Percentiles rank a stretch among this genome's conserved stretches.
These are phyloP conservation scores for Drosophila siamana DNA, from an alignment of 2,888 invertebrate species.

Conservation along the genomic window DNA sequence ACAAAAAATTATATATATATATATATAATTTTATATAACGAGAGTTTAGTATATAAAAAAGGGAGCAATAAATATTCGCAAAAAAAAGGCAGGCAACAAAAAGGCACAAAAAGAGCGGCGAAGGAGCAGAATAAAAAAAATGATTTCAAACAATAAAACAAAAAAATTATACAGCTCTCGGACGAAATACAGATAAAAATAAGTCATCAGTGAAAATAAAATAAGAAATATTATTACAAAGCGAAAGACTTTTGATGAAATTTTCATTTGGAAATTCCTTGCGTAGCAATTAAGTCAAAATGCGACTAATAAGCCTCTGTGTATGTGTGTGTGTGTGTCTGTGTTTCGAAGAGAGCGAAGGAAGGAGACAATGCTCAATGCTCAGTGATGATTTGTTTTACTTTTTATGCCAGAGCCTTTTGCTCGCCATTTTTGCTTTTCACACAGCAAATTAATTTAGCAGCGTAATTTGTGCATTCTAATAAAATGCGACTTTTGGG, in stretches of 20 bases:
- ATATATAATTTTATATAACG: slow-evolving; percentile 8
- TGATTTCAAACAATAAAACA: slow-evolving; percentile 65
- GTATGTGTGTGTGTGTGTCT: slow-evolving; percentile 1
- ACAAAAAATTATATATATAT: slow-evolving; percentile 21
- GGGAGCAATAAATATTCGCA: slow-evolving; percentile 51
- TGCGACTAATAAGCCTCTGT: slow-evolving; percentile 29
- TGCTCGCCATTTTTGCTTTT: slow-evolving; percentile 27
- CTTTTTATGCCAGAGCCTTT: slow-evolving; percentile 11
- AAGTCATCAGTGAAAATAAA: slow-evolving; percentile 51
- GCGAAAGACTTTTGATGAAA: slow-evolving; percentile 71
- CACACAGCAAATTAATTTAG: slow-evolving; percentile 61
- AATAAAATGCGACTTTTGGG: slow-evolving; percentile 30
- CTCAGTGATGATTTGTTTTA: slow-evolving; percentile 31
- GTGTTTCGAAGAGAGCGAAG: no score
- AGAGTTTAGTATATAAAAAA: slow-evolving; percentile 3
- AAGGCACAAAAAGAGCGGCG: slow-evolving; percentile 23
- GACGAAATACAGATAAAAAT: slow-evolving; percentile 47
- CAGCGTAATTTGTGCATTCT: slow-evolving; percentile 55
- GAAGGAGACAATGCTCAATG: slow-evolving; percentile 11
- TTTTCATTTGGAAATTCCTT: slow-evolving; percentile 76
- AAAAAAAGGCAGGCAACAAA: slow-evolving; percentile 32
- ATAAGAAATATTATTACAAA: slow-evolving; percentile 47
- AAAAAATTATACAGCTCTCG: slow-evolving; percentile 49
- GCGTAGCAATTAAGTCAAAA: slow-evolving; percentile 71
- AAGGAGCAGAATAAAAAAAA: slow-evolving; percentile 41